Evolutionary conservation across 2,113 vertebrate genomes (phyloP), one percentile per base, ranked within the genome.

Genomic region (Todiramphus saurophagus): DNA sequence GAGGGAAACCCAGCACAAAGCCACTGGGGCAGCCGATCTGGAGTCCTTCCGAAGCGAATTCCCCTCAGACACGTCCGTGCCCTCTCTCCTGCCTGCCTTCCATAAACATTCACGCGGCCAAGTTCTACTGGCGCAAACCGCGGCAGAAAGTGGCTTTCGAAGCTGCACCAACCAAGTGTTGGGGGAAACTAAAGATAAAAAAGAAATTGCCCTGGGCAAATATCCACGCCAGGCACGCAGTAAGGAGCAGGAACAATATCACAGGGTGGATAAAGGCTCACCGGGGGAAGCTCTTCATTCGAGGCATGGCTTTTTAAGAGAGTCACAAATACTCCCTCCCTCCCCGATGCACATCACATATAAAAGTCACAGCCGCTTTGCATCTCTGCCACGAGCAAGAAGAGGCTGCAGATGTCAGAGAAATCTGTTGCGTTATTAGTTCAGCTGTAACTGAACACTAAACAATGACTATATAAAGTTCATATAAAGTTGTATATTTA

Each of bases 271-370:
- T 4, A 15, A 66, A 20, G 24, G 50, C 51, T 64, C 73, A 25
- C 23, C 2, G 0, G 59, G 50, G 50, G 33, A 56, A 76, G 17
- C 31, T 28, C 53, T 24, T 27, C 51, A 3, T 16, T 41, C 35
- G 13, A 53, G 44, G 10, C 31, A 7, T 0, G 30, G 88, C n/a
- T 35, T 41, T 14, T 12, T 17, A 44, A 44, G 33, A 41, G 24
- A n/a, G 30, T 60, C 62, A 16, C 66, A 13, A 12, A 37, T 21
- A n/a, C 9, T n/a, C 63, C 25, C 5, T 14, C n/a, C 17, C 21
- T 11, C 50, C 51, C 3, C 16, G 4, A 6, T 4, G 19, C 9
- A 0, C 11, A 55, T 27, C 55, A 1, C 46, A 1, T 11, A 13
- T 10, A 77, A 68, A 64, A 83, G 56, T 13, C 75, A 2, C 44